Percentiles rank a stretch among this genome's conserved stretches.
These are phyloP conservation scores for Camponotus vicinus DNA, from an alignment of 1,140 invertebrate species.

Conservation along the genomic window DNA sequence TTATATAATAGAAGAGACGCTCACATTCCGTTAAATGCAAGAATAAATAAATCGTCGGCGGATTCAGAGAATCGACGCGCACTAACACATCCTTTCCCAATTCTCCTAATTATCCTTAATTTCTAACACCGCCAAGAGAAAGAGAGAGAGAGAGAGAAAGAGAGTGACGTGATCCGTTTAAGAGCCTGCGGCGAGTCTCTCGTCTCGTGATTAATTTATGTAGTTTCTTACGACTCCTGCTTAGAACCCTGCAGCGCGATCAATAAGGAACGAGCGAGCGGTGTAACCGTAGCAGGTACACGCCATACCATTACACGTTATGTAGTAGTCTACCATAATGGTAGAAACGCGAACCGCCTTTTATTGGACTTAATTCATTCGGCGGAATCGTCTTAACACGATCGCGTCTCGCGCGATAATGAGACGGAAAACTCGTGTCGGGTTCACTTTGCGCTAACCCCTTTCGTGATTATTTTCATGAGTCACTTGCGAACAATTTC, in stretches of 20 bases:
- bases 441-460: not conserved
- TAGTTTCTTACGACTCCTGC: conserved; percentile 44
- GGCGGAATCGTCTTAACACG: conserved; percentile 64
- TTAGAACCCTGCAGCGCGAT: conserved; percentile 48
- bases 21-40: not conserved
- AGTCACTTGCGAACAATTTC: conserved; percentile 29
- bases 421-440: not conserved
- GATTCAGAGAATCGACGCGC: not conserved
- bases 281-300: conserved; percentile 11
- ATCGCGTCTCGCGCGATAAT: conserved; percentile 58
- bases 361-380: conserved; percentile 77
- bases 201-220: conserved; percentile 51
- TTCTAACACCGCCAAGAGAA: conserved; percentile 4
- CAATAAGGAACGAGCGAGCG: conserved; percentile 41
- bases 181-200: not conserved
- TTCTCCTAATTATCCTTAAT: conserved; percentile 40
- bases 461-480: not conserved
- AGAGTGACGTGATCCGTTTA: conserved; percentile 38
- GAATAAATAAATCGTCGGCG: not conserved
- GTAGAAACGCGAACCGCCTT: conserved; percentile 25
- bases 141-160: too few species aligned
- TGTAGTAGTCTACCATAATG: not conserved
- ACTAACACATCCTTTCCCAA: not conserved
- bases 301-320: not conserved
- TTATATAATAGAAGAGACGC: not conserved